Evolutionary conservation across 64 coral and sea anemone genomes (phyloP), one percentile per base, ranked within the genome.

Genomic region (Orbicella faveolata): DNA sequence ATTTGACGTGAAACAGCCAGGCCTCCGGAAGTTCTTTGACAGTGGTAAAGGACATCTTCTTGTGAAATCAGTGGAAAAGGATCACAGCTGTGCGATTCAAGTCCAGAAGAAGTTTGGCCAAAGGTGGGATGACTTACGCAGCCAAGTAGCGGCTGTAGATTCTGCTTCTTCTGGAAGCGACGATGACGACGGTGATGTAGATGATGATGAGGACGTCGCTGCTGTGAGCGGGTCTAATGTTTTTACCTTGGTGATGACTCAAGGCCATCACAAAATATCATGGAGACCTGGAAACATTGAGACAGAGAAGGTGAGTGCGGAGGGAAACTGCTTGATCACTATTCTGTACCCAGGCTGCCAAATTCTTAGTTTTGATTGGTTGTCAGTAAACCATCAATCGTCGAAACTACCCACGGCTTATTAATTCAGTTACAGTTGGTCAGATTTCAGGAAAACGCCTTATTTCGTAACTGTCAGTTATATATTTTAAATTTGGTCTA

Each of bases 1-100:
- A 30, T n/a, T 86, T 57, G 61, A 77, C 0, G 59, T 91, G 33
- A 63, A 83, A 33, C 89, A 91, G 34, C 80, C 89, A 26, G 89
- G 89, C 17, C 73, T 91, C 10, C 35, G 36, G 4, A 91, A 91
- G 51, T 86, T 25, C 15, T 91, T 85, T 77, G 13, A 53, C 2
- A 76, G 74, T 44, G 89, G 79, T 52, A 75, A 76, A 76, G 89
- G 81, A 44, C 35, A 83, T 55, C 74, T 19, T 14, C 72, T 91
- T 20, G 54, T 78, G 11, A 91, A 69, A 16, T 84, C 89, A 8
- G n/a, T n/a, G n/a, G n/a, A n/a, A n/a, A n/a, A n/a, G n/a, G n/a
- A n/a, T n/a, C n/a, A n/a, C n/a, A n/a, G 36, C 13, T 91, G 89
- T 25, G 33, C 18, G 15, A 86, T 91, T 26, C 54, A 20, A 48